Evolutionary conservation across 1,140 invertebrate genomes (phyloP), one percentile per base, ranked within the genome.

Genomic region (Diprion similis): DNA sequence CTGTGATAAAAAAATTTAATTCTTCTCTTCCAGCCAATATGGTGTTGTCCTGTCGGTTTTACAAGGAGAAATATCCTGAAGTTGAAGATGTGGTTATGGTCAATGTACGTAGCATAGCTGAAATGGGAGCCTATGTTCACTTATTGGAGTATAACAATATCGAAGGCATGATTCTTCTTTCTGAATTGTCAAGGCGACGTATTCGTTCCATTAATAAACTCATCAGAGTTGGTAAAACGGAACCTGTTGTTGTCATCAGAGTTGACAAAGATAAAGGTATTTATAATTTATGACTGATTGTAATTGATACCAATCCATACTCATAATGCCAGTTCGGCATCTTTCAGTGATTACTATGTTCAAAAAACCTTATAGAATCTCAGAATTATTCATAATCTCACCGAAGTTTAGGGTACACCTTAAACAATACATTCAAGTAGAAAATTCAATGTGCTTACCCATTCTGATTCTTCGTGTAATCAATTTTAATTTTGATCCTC

Each of bases 81-180:
- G 92, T 99, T 47, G 98, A 99, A 81, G 99, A 99, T 93, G 98
- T 99, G 46, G 98, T 99, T 11, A 99, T 99, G 97, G 98, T 99
- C 7, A 99, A 98, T 86, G 98, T 99, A 1, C 91, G 96, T 15
- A 96, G 96, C 77, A 99, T 99, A 80, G 98, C 98, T 48, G 98
- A 99, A 89, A 99, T 99, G 98, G 99, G 99, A 74, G 98, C 98
- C 8, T 99, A 99, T 87, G 99, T 99, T 6, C 95, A 98, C 86
- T 89, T 99, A 68, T 89, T 99, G 70, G 98, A 99, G 89, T 99
- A 99, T 84, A 99, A 99, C 86, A 98, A 99, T 82, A 99, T 99
- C 76, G 98, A 99, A 88, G 98, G 98, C 79, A 97, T 97, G 96
- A 98, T 97, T 74, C 89, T 97, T 78, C 88, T 97, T 0, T 99